phyloP scores from a whole-genome alignment of 1,140 invertebrate species.

The Lasioglossum albipes region DNA sequence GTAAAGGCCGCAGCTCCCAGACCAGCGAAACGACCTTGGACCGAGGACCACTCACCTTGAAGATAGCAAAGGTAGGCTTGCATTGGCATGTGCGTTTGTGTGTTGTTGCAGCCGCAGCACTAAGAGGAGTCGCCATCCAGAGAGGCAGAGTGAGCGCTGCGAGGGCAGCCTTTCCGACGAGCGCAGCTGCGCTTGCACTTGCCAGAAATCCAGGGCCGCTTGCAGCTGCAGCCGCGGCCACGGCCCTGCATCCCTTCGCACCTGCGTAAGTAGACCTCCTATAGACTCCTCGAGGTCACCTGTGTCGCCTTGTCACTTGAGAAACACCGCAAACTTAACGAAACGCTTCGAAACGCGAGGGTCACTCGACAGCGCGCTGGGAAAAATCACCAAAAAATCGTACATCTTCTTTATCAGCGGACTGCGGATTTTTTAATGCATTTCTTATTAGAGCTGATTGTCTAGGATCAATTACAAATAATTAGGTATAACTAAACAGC shows the following conservation, averaged over 20 bases:
- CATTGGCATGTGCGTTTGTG: slow-evolving; percentile 55
- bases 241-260: slow-evolving; percentile 89
- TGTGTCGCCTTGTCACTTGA: background rate
- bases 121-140: slow-evolving; percentile 85
- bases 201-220: slow-evolving; percentile 87
- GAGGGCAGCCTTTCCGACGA: slow-evolving; percentile 86
- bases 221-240: slow-evolving; percentile 84
- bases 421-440: too few species aligned
- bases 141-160: slow-evolving; percentile 83
- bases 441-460: too few species aligned
- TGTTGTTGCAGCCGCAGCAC: slow-evolving; percentile 82
- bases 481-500: too few species aligned
- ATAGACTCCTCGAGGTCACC: too few species aligned
- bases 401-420: too few species aligned
- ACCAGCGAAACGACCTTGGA: slow-evolving; percentile 8
- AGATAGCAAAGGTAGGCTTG: slow-evolving; percentile 22
- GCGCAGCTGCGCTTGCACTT: slow-evolving; percentile 85
- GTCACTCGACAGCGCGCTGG: too few species aligned
- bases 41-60: slow-evolving; percentile 2
- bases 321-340: too few species aligned
- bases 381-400: too few species aligned
- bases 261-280: slow-evolving; percentile 84
- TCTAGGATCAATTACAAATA: too few species aligned
- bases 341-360: too few species aligned
- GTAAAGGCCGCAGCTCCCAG: background rate